Base-by-base conservation (phyloP, 2,113 vertebrate species). In the Trematomus loennbergii region DNA sequence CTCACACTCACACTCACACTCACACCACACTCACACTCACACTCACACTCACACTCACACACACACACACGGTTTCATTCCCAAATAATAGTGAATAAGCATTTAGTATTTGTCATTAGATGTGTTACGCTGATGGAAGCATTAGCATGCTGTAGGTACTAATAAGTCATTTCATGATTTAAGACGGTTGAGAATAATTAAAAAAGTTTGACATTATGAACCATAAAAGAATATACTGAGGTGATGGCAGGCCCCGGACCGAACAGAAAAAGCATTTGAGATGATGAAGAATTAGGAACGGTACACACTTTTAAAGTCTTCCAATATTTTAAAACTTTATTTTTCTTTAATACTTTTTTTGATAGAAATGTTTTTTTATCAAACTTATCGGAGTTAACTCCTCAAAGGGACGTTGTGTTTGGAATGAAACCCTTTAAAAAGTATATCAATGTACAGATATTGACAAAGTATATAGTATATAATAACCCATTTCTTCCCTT, bases 351-450 rank as follows among this genome's bases (percentile, higher is more conserved):
- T 82, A 72, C 49, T 74, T 79, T 91, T 91, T 61, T 85, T 5
- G 43, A 88, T 79, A 82, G 75, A 90, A 85, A 84, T 82, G 69
- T 88, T 83, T 90, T 90, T 91, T 89, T 85, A 74, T 80, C 71
- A 73, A 72, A 15, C 69, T 70, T 73, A 20, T 72, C 57, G 20
- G 55, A 72, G 15, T 63, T 67, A 50, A n/a, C 13, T 68, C 61
- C 69, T 78, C 50, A 63, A 78, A 68, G 40, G 66, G 18, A 62
- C 48, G 18, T 13, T 11, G 43, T 75, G 55, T 91, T 91, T 92
- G 85, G 87, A 90, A 90, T 86, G 80, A 88, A 88, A 90, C 83
- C 78, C 85, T 89, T 90, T 83, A 76, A 86, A 87, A 54, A 52
- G 13, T 83, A 61, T 80, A 83, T 46, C 40, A 72, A 36, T 65